Conservation (phyloP, 2,113 vertebrate species). For the Campylorhamphus procurvoides region DNA sequence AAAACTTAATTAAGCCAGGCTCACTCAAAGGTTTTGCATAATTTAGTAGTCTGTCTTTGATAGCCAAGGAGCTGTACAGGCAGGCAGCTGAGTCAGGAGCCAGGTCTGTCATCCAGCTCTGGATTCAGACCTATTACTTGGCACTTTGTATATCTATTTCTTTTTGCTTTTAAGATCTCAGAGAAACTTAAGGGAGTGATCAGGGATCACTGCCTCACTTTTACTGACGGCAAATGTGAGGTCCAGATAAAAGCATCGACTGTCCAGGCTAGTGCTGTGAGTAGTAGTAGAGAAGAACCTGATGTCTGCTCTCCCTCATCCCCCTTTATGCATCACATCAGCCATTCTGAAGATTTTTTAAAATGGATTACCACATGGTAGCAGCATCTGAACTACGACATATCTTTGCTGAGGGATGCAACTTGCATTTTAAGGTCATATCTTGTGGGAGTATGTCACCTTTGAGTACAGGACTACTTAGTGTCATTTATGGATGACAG, state of each 20-base stretch:
- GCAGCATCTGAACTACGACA: not conserved
- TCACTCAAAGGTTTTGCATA: slow-evolving; percentile 84
- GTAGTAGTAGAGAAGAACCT: not conserved
- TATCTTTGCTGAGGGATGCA: not conserved
- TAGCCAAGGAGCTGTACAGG: not conserved
- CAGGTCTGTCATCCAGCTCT: not conserved
- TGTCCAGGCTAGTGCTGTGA: not conserved
- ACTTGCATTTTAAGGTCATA: not conserved
- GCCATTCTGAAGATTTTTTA: not conserved
- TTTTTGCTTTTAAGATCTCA: not conserved
- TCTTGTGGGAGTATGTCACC: not conserved
- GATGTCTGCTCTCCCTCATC: not conserved
- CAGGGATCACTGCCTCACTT: not conserved
- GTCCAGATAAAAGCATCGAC: not conserved
- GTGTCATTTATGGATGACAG: not conserved
- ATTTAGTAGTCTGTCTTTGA: slow-evolving; percentile 77
- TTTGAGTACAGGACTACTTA: not conserved
- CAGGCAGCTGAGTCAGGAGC: slow-evolving; percentile 32
- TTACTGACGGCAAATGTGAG: not conserved
- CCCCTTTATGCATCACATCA: not conserved
- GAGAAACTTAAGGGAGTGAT: not conserved
- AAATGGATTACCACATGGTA: not conserved
- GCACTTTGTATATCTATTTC: not conserved
- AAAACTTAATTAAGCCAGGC: slow-evolving; percentile 90
- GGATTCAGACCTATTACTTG: not conserved